Conservation (phyloP, 1,140 invertebrate species). For the Drosophila lowei region DNA sequence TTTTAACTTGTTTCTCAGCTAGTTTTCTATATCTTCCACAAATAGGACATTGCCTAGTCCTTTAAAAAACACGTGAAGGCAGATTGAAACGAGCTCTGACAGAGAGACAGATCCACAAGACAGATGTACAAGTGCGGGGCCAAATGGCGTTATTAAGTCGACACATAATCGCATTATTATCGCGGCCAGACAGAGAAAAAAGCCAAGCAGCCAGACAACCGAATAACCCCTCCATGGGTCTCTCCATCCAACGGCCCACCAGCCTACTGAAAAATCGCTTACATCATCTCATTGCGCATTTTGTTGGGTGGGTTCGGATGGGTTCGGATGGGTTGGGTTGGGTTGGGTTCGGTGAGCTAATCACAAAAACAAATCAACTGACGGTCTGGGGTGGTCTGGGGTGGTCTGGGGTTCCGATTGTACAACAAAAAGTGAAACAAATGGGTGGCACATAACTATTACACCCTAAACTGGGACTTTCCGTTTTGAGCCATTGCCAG, state of each 20-base stretch:
- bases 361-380: too few species aligned
- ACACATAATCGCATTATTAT: conserved; percentile 76
- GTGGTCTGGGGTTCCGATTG: too few species aligned
- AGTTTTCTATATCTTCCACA: too few species aligned
- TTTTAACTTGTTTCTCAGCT: too few species aligned
- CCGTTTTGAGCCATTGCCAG: too few species aligned
- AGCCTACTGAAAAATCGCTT: conserved; percentile 26
- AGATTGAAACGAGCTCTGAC: not conserved
- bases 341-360: too few species aligned
- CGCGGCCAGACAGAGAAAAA: conserved; percentile 29
- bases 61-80: not conserved
- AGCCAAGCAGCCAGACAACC: conserved; percentile 12
- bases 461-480: too few species aligned
- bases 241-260: conserved; percentile 8
- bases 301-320: conserved; percentile 9
- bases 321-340: too few species aligned
- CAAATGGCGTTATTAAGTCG: conserved; percentile 66
- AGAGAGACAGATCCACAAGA: conserved; percentile 13
- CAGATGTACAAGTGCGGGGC: conserved; percentile 9
- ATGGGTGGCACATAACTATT: too few species aligned
- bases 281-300: conserved; percentile 9
- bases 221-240: conserved; percentile 3
- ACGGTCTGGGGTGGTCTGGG: too few species aligned
- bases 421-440: too few species aligned
- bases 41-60: too few species aligned